Evolutionary conservation across 2,113 vertebrate genomes (phyloP).

Genomic region (Saccopteryx bilineata): DNA sequence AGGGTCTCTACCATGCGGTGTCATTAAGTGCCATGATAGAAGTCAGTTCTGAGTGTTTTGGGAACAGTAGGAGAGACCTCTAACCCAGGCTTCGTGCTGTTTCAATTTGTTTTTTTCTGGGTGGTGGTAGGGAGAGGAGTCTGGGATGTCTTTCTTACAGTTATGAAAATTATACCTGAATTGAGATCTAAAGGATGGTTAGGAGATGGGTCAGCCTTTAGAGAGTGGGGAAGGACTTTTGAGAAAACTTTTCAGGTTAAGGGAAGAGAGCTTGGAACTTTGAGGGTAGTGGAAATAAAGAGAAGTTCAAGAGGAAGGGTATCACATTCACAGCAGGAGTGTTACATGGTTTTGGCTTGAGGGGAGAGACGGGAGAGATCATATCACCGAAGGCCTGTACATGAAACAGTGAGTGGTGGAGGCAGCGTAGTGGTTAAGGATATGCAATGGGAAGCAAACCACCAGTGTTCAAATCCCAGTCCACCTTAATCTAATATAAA

Average conservation of each 20-base stretch:
- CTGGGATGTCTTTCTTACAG: background rate
- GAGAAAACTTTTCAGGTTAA: background rate
- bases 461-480: background rate
- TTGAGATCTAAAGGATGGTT: background rate
- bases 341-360: background rate
- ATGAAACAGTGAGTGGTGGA: background rate
- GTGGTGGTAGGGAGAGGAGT: background rate
- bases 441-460: background rate
- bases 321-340: background rate
- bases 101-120: background rate
- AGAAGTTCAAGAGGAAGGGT: background rate
- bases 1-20: background rate
- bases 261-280: background rate
- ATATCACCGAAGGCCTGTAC: background rate
- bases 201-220: background rate
- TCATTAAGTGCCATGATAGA: background rate
- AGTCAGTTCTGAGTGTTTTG: background rate
- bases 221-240: background rate
- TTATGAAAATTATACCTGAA: background rate
- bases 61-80: rapidly evolving
- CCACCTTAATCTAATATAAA: background rate
- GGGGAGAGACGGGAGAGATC: background rate
- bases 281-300: background rate
- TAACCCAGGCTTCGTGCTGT: background rate
- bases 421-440: too few relatives aligned